phyloP scores from a whole-genome alignment of 2,888 invertebrate species.

The Phortica magna region DNA sequence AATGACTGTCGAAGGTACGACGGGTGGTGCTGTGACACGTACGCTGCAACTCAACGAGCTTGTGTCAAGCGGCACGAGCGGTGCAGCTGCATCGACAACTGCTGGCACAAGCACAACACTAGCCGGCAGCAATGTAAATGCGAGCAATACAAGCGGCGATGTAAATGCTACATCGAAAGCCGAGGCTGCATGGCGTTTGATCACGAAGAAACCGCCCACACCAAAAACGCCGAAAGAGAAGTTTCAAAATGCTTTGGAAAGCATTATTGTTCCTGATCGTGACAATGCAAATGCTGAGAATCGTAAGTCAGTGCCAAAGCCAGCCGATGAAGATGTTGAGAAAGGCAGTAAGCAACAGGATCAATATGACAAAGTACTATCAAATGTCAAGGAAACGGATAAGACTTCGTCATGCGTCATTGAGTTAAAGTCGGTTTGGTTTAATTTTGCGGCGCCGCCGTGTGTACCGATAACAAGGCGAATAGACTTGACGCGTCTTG shows the following conservation, averaged over 20 bases:
- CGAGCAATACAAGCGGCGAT: slow-evolving; percentile 60
- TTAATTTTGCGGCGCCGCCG: slow-evolving; percentile 98
- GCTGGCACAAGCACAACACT: slow-evolving; percentile 37
- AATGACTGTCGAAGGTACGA: slow-evolving; percentile 62
- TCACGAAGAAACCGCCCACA: slow-evolving; percentile 80
- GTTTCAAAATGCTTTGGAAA: slow-evolving; percentile 74
- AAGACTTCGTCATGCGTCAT: slow-evolving; percentile 92
- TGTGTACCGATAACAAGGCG: slow-evolving; percentile 95
- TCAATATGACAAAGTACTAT: slow-evolving; percentile 75
- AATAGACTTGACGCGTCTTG: slow-evolving; percentile 95
- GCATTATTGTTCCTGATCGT: slow-evolving; percentile 66
- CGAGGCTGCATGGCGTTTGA: slow-evolving; percentile 76
- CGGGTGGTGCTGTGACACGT: slow-evolving; percentile 44
- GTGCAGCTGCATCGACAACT: slow-evolving; percentile 38
- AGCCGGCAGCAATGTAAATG: slow-evolving; percentile 1
- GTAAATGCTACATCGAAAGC: slow-evolving; percentile 73
- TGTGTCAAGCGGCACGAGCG: slow-evolving; percentile 42
- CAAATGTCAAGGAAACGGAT: slow-evolving; percentile 82
- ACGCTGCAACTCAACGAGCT: slow-evolving; percentile 71
- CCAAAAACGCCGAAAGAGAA: slow-evolving; percentile 82
- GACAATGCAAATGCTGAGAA: slow-evolving; percentile 37
- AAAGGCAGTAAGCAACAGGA: slow-evolving; percentile 62
- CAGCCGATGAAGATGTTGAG: slow-evolving; percentile 78
- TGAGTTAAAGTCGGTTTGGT: slow-evolving; percentile 94
- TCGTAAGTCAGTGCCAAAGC: slow-evolving; percentile 60